Percentiles rank a stretch among this genome's conserved stretches.
phyloP scores from a whole-genome alignment of 2,113 vertebrate species.

The Chloebia gouldiae region DNA sequence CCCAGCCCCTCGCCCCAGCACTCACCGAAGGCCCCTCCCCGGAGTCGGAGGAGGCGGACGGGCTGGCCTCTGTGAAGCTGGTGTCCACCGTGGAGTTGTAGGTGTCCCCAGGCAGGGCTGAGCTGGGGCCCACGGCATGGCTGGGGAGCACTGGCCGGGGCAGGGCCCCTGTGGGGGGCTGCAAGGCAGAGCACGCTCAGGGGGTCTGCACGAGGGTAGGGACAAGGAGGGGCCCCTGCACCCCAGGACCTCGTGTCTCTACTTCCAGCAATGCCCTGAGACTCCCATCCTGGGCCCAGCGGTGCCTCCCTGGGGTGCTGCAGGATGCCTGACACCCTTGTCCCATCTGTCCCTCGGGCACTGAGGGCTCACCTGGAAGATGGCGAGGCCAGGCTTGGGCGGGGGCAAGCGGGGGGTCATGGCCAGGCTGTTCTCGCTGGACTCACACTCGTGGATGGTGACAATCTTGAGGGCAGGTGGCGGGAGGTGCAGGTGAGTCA shows the following conservation, averaged over 20 bases:
- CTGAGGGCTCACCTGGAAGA: constrained; percentile 86
- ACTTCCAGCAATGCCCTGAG: not conserved
- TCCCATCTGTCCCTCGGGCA: accelerated
- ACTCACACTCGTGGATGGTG: constrained; percentile 96
- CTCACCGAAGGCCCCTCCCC: constrained; percentile 81
- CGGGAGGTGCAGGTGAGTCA: constrained; percentile 89
- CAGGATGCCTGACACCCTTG: not conserved
- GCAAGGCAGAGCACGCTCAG: not conserved
- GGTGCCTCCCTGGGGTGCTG: not conserved
- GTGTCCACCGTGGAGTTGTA: constrained; percentile 87
- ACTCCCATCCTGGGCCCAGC: not conserved
- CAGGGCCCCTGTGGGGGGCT: constrained; percentile 80
- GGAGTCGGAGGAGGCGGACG: constrained; percentile 62
- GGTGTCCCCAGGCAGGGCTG: constrained; percentile 88
- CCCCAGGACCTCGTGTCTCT: not conserved
- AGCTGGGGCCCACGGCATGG: constrained; percentile 82
- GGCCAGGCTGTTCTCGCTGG: constrained; percentile 85
- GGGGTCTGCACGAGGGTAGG: not conserved
- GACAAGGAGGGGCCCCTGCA: not conserved
- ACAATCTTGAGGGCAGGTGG: constrained; percentile 88
- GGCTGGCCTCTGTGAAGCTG: constrained; percentile 74
- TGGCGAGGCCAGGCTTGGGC: constrained; percentile 87
- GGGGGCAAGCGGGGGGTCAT: constrained; percentile 71
- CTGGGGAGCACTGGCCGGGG: constrained; percentile 84
- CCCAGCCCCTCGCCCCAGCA: accelerated